Conservation (phyloP, 2,888 invertebrate species). For the Lottia scabra region DNA sequence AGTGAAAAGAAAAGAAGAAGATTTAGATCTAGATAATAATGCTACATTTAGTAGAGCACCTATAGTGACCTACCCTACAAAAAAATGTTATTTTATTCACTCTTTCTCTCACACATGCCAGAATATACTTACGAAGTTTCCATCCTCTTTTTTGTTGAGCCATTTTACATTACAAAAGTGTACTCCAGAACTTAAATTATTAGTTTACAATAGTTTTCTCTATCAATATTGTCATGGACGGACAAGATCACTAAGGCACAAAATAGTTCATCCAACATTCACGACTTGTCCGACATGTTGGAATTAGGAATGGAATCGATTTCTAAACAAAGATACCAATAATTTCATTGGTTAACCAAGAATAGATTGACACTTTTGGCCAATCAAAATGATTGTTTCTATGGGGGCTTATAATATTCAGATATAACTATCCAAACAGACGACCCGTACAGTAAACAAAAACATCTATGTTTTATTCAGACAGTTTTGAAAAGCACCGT, state of each 20-base stretch:
- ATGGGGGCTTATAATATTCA: too few species aligned
- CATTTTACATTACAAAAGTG: slow-evolving; percentile 33
- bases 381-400: too few species aligned
- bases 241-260: slow-evolving; percentile 1
- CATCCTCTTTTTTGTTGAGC: slow-evolving; percentile 78
- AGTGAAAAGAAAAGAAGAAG: too few species aligned
- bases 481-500: too few species aligned
- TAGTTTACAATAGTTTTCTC: background rate
- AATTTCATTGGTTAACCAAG: background rate
- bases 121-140: slow-evolving; percentile 81
- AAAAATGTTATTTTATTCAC: too few species aligned
- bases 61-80: too few species aligned
- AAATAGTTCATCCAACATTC: background rate
- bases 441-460: too few species aligned
- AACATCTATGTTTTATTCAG: too few species aligned
- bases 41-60: too few species aligned
- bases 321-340: background rate
- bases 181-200: background rate
- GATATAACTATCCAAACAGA: too few species aligned
- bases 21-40: too few species aligned
- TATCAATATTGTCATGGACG: background rate
- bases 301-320: background rate
- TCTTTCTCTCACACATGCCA: background rate
- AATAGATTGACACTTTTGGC: background rate
- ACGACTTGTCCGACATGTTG: slow-evolving; percentile 3